phyloP scores from a whole-genome alignment of 2,113 vertebrate genomes.

The Nestor notabilis region DNA sequence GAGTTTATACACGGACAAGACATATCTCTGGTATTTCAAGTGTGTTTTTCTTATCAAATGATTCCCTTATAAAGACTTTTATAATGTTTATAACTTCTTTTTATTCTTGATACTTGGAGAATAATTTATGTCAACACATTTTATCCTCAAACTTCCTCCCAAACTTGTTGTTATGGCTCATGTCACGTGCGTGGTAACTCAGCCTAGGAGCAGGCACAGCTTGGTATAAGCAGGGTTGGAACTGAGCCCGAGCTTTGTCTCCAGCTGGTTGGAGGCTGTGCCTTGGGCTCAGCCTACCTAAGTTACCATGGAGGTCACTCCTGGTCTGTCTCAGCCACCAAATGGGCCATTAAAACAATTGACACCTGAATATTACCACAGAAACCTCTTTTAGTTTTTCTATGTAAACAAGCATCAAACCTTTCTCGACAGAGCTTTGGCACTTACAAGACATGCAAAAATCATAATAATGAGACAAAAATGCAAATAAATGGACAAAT shows the following conservation, averaged over 20 bases:
- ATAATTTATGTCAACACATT: neutral
- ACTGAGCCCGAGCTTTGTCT: neutral
- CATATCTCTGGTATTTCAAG: neutral
- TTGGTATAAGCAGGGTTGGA: neutral
- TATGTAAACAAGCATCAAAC: neutral
- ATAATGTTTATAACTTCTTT: neutral
- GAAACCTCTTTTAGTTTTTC: neutral
- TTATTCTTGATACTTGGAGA: neutral
- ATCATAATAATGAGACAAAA: neutral
- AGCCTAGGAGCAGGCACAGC: neutral
- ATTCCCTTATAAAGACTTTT: neutral
- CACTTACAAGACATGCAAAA: neutral
- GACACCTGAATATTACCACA: neutral
- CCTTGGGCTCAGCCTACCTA: neutral
- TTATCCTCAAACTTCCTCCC: neutral
- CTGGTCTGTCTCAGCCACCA: neutral
- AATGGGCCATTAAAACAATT: accelerated
- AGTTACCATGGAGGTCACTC: neutral
- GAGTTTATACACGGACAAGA: neutral
- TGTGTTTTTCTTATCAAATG: neutral
- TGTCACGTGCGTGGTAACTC: neutral
- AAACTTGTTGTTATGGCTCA: neutral
- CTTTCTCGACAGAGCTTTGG: neutral
- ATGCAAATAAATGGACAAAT: neutral
- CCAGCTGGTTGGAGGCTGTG: neutral